Conservation (phyloP, 92 coral and sea anemone genomes). For the Nematostella vectensis region DNA sequence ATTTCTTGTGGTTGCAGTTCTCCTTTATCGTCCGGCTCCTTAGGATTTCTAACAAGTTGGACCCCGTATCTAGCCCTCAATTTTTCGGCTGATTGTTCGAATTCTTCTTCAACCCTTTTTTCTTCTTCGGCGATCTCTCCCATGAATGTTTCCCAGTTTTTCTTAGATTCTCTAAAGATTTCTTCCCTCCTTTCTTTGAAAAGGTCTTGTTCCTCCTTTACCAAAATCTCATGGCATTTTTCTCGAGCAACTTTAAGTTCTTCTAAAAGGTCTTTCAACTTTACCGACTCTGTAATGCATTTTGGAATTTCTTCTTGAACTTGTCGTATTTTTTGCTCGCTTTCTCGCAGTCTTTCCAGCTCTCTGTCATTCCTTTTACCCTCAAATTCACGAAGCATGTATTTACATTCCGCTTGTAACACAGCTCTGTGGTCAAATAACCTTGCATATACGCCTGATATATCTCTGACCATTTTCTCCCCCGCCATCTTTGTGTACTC, state of each 20-base stretch:
- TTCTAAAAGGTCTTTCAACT: constrained; percentile 49
- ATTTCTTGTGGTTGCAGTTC: too few relatives aligned
- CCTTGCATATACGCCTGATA: constrained; percentile 69
- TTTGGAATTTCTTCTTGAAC: constrained; percentile 59
- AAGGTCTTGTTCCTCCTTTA: constrained; percentile 63
- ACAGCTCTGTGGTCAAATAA: constrained; percentile 87
- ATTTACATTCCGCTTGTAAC: constrained; percentile 70
- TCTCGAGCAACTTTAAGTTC: constrained; percentile 61
- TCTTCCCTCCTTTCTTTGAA: constrained; percentile 54
- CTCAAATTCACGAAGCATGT: constrained; percentile 79
- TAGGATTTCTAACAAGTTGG: too few relatives aligned
- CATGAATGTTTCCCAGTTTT: constrained; percentile 71
- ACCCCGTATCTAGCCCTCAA: constrained; percentile 68
- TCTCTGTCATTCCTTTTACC: constrained; percentile 86
- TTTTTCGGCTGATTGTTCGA: constrained; percentile 55
- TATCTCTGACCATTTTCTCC: constrained; percentile 65
- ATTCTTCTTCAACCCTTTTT: constrained; percentile 49
- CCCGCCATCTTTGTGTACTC: constrained; percentile 77
- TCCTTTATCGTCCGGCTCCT: too few relatives aligned
- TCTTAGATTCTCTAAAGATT: constrained; percentile 42
- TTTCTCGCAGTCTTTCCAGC: constrained; percentile 52
- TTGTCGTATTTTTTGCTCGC: constrained; percentile 53
- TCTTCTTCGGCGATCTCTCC: constrained; percentile 64
- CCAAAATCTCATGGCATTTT: constrained; percentile 73
- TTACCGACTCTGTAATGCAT: constrained; percentile 40